Base-by-base conservation (phyloP, 2,797 vertebrate species). In the Pipistrellus kuhlii region DNA sequence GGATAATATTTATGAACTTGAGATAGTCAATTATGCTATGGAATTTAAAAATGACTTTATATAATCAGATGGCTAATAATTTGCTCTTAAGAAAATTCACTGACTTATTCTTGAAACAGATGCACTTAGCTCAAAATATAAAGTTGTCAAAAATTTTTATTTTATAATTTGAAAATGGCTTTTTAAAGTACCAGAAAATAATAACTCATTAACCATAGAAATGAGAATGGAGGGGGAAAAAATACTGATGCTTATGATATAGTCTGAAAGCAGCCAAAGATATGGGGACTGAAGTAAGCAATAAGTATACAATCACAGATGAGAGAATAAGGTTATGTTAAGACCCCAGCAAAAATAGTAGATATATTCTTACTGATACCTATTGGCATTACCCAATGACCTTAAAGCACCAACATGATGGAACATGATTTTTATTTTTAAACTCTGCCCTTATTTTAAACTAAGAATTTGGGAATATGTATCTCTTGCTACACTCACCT, bases 201-300 rank as follows among this genome's bases (percentile, higher is more conserved):
- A 41, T 48, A 80, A 66, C 81, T 96, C 68, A 89, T 76, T 76
- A 95, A 88, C 76, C 48, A 92, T 32, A 93, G 80, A 93, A 44
- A 72, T 66, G 32, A 94, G 41, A 86, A 76, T 69, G 30, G 55
- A 44, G 23, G 20, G 23, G 20, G 23, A 41, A 25, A n/a, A 82
- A 93, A 76, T 66, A 75, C 32, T 71, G 69, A 90, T 64, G 53
- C 41, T 69, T 87, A 57, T 27, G 30, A 48, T 59, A 68, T 10
- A 66, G 57, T n/a, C 30, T 66, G 5, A 82, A 86, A 88, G 44
- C 8, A 82, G 46, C 27, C 18, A 71, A 68, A 85, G 81, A 35
- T 20, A 75, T 6, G 17, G n/a, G 53, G 41, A 35, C 27, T 44
- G 91, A 77, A 81, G 76, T 55, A 59, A 92, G 80, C 4, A 44